phyloP scores from a whole-genome alignment of 2,113 vertebrate genomes.

The Pygoscelis antarcticus region DNA sequence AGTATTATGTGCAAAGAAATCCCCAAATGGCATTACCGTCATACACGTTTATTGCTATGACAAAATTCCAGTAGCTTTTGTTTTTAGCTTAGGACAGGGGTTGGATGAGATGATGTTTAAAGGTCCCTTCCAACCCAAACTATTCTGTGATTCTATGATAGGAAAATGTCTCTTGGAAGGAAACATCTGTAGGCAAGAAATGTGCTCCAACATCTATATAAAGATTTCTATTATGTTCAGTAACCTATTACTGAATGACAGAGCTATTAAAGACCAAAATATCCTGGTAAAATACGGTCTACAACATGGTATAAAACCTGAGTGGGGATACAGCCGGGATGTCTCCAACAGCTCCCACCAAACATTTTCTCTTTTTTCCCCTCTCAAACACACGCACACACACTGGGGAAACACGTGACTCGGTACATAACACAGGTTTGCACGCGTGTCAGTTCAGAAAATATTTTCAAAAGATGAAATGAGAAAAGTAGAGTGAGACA shows the following conservation, averaged over 20 bases:
- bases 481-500: background rate
- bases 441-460: background rate
- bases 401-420: background rate
- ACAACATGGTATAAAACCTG: background rate
- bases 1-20: background rate
- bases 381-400: background rate
- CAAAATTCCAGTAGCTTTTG: conserved; percentile 2
- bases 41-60: background rate
- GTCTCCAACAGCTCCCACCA: background rate
- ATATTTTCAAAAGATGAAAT: background rate
- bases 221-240: background rate
- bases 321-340: background rate
- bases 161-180: conserved; percentile 66
- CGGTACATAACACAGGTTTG: background rate
- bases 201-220: background rate
- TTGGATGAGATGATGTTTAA: background rate
- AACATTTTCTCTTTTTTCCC: background rate
- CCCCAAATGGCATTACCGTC: background rate
- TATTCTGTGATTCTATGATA: background rate
- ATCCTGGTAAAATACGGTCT: accelerated
- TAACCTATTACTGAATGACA: background rate
- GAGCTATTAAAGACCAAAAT: background rate
- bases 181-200: conserved; percentile 66
- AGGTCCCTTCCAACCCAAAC: background rate
- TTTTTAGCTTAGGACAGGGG: background rate